Conservation (phyloP, 2,797 vertebrate genomes). For the Hybognathus amarus region DNA sequence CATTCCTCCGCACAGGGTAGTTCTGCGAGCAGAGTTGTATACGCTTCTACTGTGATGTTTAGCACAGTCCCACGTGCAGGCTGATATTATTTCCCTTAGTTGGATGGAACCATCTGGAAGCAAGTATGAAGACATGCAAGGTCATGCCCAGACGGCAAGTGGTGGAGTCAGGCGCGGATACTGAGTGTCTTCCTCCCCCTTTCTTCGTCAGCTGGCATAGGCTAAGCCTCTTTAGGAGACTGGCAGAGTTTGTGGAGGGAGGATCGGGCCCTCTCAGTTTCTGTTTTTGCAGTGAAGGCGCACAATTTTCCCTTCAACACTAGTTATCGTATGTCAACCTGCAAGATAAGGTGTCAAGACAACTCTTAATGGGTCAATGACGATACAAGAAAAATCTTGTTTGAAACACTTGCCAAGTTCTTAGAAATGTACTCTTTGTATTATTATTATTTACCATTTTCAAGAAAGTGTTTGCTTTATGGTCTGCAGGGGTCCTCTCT, state of each 20-base stretch:
- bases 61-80: conserved; percentile 25
- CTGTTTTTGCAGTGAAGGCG: background rate
- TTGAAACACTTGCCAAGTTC: background rate
- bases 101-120: conserved; percentile 55
- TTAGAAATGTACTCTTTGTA: background rate
- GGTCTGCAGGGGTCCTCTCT: background rate
- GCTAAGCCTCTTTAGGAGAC: background rate
- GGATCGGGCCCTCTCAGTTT: background rate
- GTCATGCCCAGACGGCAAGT: conserved; percentile 44
- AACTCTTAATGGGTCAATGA: background rate
- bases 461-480: background rate
- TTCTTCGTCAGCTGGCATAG: conserved; percentile 7
- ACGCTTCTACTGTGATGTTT: conserved; percentile 22
- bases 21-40: background rate
- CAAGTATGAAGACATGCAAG: conserved; percentile 46
- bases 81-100: conserved; percentile 40
- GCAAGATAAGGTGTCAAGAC: background rate
- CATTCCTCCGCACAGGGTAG: conserved; percentile 27
- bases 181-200: conserved; percentile 14
- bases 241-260: conserved; percentile 14
- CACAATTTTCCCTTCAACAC: background rate
- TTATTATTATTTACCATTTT: too few species aligned
- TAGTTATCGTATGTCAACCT: background rate
- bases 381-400: background rate
- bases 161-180: conserved; percentile 19